phyloP scores from a whole-genome alignment of 1,140 invertebrate genomes.

The Drosophila auraria region DNA sequence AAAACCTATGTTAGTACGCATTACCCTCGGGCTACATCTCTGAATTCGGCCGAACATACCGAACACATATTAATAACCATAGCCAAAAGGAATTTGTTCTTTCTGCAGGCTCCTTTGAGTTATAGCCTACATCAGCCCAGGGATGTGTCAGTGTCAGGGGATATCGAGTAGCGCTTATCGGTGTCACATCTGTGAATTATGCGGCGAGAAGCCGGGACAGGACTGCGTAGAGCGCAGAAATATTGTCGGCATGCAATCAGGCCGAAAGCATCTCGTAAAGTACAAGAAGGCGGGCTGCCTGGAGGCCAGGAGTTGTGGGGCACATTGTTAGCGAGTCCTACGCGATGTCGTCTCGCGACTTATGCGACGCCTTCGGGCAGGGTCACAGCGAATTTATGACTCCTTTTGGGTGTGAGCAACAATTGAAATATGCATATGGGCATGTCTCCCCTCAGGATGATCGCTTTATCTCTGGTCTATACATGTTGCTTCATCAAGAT shows the following conservation, averaged over 20 bases:
- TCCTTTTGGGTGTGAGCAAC: conserved; percentile 16
- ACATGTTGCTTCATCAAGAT: conserved; percentile 1
- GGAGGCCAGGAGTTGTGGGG: conserved; percentile 21
- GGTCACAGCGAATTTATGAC: conserved; percentile 53
- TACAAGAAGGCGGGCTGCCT: conserved; percentile 36
- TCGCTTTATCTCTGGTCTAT: conserved; percentile 8
- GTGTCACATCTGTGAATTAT: conserved; percentile 58
- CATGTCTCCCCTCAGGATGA: conserved; percentile 6
- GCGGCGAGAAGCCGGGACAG: conserved; percentile 25
- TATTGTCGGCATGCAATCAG: conserved; percentile 62
- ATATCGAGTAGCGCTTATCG: conserved; percentile 47
- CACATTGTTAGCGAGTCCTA: conserved; percentile 61
- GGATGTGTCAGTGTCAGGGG: conserved; percentile 21
- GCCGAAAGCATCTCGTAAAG: conserved; percentile 53
- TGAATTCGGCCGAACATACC: background rate
- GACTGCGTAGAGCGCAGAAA: conserved; percentile 34
- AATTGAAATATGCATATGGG: conserved; percentile 21
- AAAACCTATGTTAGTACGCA: background rate
- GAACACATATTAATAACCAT: conserved; percentile 2
- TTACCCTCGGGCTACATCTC: background rate
- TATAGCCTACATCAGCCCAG: conserved; percentile 16
- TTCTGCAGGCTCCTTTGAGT: conserved; percentile 9
- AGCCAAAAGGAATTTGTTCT: background rate
- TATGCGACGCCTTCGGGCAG: conserved; percentile 34
- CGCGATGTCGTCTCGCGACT: conserved; percentile 33